Evolutionary conservation across 23 tunicate genomes (phyloP).

Genomic region (Halocynthia roretzi): DNA sequence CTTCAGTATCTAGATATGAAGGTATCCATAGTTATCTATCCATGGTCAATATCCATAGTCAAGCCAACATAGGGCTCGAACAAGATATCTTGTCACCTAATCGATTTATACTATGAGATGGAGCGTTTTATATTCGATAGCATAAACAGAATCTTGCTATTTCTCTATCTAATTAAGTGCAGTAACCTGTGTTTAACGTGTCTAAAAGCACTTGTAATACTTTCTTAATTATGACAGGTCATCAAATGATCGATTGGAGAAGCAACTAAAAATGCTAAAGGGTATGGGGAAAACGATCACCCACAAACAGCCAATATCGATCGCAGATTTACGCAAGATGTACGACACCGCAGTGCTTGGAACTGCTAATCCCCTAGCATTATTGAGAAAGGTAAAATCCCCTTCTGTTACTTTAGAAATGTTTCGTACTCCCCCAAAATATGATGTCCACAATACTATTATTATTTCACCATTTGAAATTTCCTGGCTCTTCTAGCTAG

Average conservation of each 20-base stretch:
- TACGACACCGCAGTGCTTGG: slow-evolving; percentile 63
- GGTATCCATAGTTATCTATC: no score
- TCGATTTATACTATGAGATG: no score
- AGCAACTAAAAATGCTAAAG: slow-evolving; percentile 73
- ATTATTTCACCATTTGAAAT: neutral
- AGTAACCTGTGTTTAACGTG: no score
- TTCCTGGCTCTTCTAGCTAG: no score
- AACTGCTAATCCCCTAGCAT: slow-evolving; percentile 55
- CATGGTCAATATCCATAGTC: no score
- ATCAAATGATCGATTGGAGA: slow-evolving; percentile 83
- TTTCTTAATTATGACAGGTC: slow-evolving; percentile 20
- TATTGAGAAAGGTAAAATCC: slow-evolving; percentile 68
- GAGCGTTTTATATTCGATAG: no score
- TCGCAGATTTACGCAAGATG: slow-evolving; percentile 54
- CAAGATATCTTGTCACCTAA: no score
- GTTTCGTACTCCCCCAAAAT: neutral
- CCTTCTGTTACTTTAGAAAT: neutral
- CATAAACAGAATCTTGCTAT: no score
- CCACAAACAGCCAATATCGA: slow-evolving; percentile 82
- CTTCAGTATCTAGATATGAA: no score
- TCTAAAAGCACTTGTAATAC: neutral
- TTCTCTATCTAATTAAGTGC: no score
- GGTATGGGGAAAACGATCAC: slow-evolving; percentile 86
- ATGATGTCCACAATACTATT: neutral
- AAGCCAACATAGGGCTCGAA: no score